Conservation (phyloP, 92 coral and sea anemone species). For the Zoanthus sociatus region DNA sequence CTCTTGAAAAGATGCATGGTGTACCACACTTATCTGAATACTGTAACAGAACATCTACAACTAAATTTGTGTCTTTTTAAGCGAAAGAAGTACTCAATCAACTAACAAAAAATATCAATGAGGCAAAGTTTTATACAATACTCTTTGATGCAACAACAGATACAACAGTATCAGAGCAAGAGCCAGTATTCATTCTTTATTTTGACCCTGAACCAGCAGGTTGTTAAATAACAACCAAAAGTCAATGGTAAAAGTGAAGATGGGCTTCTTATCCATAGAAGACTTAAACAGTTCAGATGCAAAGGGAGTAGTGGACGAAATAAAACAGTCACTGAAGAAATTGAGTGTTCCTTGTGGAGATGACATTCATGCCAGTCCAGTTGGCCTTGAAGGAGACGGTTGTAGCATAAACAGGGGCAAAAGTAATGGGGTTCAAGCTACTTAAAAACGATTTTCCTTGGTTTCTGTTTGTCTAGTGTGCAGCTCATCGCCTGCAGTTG, state of each 20-base stretch:
- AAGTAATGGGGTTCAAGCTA: constrained; percentile 50
- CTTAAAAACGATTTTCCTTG: constrained; percentile 37
- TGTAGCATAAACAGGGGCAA: constrained; percentile 61
- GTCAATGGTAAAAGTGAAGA: constrained; percentile 65
- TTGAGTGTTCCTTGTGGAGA: constrained; percentile 36
- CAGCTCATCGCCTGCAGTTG: constrained; percentile 62
- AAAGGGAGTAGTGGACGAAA: not conserved
- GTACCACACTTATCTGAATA: constrained; percentile 41
- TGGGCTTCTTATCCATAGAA: constrained; percentile 47
- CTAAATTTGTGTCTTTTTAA: constrained; percentile 62
- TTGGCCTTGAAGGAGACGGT: constrained; percentile 65
- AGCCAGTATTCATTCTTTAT: constrained; percentile 59
- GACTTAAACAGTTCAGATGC: constrained; percentile 22
- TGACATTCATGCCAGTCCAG: constrained; percentile 43
- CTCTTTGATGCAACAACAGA: constrained; percentile 69
- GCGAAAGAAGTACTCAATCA: constrained; percentile 51
- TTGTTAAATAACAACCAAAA: constrained; percentile 31
- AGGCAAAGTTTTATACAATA: constrained; percentile 66
- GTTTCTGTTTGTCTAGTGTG: constrained; percentile 60
- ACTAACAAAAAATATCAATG: constrained; percentile 28
- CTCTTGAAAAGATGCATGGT: constrained; percentile 61
- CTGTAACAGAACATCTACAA: constrained; percentile 61
- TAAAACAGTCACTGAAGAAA: constrained; percentile 39
- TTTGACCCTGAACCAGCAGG: constrained; percentile 59
- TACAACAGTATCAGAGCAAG: constrained; percentile 53